Base-by-base conservation (phyloP, 2,797 vertebrate species). In the Hyperoplus immaculatus region DNA sequence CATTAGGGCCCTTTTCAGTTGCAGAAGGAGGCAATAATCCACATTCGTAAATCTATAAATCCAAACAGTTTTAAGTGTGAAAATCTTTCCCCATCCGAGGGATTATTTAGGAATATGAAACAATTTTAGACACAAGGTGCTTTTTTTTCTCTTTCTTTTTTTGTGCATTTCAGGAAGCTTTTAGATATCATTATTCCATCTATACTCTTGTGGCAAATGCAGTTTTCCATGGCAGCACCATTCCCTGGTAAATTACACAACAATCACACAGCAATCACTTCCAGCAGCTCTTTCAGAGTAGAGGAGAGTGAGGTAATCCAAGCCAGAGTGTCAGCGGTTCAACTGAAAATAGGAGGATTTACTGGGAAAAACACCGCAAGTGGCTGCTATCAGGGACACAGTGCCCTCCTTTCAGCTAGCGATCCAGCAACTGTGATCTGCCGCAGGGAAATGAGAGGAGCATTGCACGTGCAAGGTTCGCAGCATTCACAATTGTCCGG, bases 201-300 rank as follows among this genome's bases (percentile, higher is more conserved):
- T 69, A 70, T 62, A 3, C 39, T 55, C 46, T 57, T 46, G 21
- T 50, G 57, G 43, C 55, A 68, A 80, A 87, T 29, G 51, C 64
- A 69, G 63, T 43, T 49, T 62, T 79, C 72, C 14, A 75, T 81
- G 78, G 50, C 61, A 72, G 72, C 69, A 68, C 62, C 41, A 60
- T 82, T 79, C 69, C 71, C 8, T n/a, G 61, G 46, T 70, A 88
- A 87, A 91, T 84, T 59, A 85, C 82, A 78, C 77, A 79, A 82
- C 79, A 87, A 86, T 89, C 84, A 81, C 66, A 72, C 6, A 61
- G 82, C 72, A 82, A 80, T 89, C 83, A 83, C 72, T 70, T 73
- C 47, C 73, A 70, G 60, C 49, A 59, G 73, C 62, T 51, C 47
- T 77, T 66, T 83, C 46, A 42, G 3, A 29, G 51, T 16, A 16